Evolutionary conservation across 2,888 invertebrate genomes (phyloP).

Genomic region (Emmelina monodactyla): DNA sequence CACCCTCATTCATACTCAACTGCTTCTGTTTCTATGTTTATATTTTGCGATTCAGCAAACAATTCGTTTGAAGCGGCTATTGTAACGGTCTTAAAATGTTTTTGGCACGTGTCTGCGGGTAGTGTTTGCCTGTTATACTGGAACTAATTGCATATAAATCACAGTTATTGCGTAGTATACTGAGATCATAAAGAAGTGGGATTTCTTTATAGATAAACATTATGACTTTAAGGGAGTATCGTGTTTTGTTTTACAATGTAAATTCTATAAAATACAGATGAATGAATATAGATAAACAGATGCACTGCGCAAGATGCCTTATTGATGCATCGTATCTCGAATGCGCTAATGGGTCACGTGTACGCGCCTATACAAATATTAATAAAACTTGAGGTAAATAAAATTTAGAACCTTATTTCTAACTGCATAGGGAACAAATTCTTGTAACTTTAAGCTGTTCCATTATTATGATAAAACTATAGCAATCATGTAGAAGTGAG

Average conservation of each 20-base stretch:
- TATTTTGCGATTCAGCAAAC: background rate
- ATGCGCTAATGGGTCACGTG: conserved; percentile 21
- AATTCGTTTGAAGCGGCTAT: no score
- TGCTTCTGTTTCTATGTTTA: conserved; percentile 1
- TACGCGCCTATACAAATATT: conserved; percentile 9
- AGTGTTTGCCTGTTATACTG: conserved; percentile 13
- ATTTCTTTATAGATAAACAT: no score
- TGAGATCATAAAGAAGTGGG: no score
- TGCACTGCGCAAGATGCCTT: background rate
- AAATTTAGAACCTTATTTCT: background rate
- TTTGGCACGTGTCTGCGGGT: conserved; percentile 18
- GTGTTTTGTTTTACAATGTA: no score
- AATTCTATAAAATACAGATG: no score
- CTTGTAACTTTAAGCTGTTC: background rate
- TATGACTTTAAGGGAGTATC: no score
- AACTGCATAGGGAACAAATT: background rate
- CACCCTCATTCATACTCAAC: background rate
- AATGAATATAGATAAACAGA: background rate
- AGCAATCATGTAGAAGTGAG: conserved; percentile 32
- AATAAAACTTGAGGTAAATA: no score
- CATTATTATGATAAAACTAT: conserved; percentile 41
- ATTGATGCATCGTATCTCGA: conserved; percentile 3
- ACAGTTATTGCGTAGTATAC: no score
- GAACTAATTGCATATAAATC: conserved; percentile 32
- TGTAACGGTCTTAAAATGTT: background rate